Evolutionary conservation across 2,888 invertebrate genomes (phyloP).

Genomic region (Iphiclides podalirius): DNA sequence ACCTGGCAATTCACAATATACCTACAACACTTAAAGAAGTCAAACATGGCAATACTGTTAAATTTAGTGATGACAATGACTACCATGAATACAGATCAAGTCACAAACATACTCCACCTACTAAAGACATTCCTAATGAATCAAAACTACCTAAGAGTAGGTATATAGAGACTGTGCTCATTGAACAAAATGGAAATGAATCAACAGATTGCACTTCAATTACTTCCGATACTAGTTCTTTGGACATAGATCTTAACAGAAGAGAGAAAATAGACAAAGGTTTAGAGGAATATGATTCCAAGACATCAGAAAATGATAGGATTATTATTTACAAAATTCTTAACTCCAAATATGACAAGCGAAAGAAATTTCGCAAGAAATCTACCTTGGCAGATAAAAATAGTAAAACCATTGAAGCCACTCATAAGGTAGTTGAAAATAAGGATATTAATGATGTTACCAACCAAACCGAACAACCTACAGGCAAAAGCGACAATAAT

Average conservation of each 20-base stretch:
- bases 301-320: conserved; percentile 56
- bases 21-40: conserved; percentile 40
- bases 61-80: conserved; percentile 62
- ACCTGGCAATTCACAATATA: conserved; percentile 61
- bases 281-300: conserved; percentile 29
- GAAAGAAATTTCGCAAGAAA: conserved; percentile 41
- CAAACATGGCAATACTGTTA: conserved; percentile 55
- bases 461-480: neutral
- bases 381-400: conserved; percentile 43
- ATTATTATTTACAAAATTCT: conserved; percentile 69
- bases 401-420: conserved; percentile 21
- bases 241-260: conserved; percentile 37
- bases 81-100: conserved; percentile 71
- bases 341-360: conserved; percentile 48
- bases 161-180: conserved; percentile 42
- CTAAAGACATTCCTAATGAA: conserved; percentile 49
- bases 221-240: conserved; percentile 51
- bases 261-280: conserved; percentile 29
- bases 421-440: conserved; percentile 16
- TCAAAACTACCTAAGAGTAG: conserved; percentile 28
- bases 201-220: conserved; percentile 41
- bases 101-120: conserved; percentile 71
- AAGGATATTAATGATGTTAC: neutral
- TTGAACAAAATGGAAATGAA: conserved; percentile 40
- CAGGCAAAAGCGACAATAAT: conserved; percentile 9